phyloP scores from a whole-genome alignment of 2,113 vertebrate genomes.

The Myotis brandtii region DNA sequence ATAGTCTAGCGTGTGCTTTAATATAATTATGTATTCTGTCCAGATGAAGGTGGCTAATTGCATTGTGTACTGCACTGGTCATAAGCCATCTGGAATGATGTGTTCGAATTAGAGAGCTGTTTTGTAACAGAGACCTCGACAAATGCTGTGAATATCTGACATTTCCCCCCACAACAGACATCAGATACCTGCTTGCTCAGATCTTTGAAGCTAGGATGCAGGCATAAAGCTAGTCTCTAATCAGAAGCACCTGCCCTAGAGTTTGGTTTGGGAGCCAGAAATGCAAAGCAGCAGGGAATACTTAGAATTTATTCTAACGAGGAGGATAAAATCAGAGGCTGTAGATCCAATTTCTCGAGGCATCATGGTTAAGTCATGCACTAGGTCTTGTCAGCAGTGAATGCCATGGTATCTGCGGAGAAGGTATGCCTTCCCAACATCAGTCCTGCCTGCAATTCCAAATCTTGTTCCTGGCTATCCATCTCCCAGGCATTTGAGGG shows the following conservation, averaged over 20 bases:
- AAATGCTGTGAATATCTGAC: background rate
- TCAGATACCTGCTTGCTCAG: slow-evolving; percentile 24
- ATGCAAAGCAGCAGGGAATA: background rate
- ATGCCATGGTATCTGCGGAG: background rate
- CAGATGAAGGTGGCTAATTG: slow-evolving; percentile 52
- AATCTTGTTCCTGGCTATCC: background rate
- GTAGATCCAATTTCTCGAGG: background rate
- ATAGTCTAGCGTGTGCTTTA: slow-evolving; percentile 7
- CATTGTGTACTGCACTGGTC: background rate
- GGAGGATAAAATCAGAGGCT: slow-evolving; percentile 4
- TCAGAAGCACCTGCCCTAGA: slow-evolving; percentile 46
- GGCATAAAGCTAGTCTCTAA: background rate
- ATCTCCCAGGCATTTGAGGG: background rate
- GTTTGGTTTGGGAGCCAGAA: background rate
- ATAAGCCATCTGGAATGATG: slow-evolving; percentile 50
- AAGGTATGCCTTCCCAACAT: background rate
- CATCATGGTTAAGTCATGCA: background rate
- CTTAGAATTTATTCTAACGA: background rate
- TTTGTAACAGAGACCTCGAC: slow-evolving; percentile 17
- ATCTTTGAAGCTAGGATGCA: background rate
- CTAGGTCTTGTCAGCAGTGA: background rate
- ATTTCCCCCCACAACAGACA: background rate
- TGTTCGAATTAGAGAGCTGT: slow-evolving; percentile 3
- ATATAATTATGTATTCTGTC: slow-evolving; percentile 29
- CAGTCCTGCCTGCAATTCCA: background rate